phyloP scores from a whole-genome alignment of 1,140 invertebrate species.

The Aphelenchoides avenae region DNA sequence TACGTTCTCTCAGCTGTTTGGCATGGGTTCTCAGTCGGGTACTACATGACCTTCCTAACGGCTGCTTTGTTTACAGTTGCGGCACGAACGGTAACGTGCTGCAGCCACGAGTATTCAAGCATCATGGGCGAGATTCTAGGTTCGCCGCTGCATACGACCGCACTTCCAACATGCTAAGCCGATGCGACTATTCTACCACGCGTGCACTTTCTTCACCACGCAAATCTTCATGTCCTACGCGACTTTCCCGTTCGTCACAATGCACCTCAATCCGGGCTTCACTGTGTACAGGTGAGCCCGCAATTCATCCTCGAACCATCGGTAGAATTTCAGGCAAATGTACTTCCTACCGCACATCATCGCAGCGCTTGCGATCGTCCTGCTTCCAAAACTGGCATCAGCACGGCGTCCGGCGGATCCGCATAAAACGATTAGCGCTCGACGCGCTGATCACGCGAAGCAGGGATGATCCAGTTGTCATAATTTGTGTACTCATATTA shows the following conservation, averaged over 20 bases:
- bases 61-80: conserved; percentile 80
- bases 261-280: conserved; percentile 39
- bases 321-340: too few relatives aligned
- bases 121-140: too few relatives aligned
- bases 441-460: too few relatives aligned
- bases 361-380: too few relatives aligned
- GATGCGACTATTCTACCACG: conserved; percentile 24
- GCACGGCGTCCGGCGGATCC: too few relatives aligned
- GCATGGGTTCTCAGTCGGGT: conserved; percentile 73
- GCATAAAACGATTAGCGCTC: too few relatives aligned
- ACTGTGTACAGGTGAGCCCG: conserved; percentile 41
- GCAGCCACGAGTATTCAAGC: too few relatives aligned
- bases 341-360: too few relatives aligned
- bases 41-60: conserved; percentile 87
- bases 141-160: conserved; percentile 38
- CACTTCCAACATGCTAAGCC: conserved; percentile 26
- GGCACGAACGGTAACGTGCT: conserved; percentile 74
- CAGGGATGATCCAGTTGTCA: too few relatives aligned
- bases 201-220: conserved; percentile 36
- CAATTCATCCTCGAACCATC: too few relatives aligned
- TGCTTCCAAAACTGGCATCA: too few relatives aligned
- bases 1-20: conserved; percentile 85
- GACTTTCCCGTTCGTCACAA: conserved; percentile 41
- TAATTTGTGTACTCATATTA: too few relatives aligned
- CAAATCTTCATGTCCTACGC: conserved; percentile 33